These are phyloP conservation scores for Crotalus tigris DNA, from an alignment of 2,113 vertebrate genomes.

Conservation along the genomic window DNA sequence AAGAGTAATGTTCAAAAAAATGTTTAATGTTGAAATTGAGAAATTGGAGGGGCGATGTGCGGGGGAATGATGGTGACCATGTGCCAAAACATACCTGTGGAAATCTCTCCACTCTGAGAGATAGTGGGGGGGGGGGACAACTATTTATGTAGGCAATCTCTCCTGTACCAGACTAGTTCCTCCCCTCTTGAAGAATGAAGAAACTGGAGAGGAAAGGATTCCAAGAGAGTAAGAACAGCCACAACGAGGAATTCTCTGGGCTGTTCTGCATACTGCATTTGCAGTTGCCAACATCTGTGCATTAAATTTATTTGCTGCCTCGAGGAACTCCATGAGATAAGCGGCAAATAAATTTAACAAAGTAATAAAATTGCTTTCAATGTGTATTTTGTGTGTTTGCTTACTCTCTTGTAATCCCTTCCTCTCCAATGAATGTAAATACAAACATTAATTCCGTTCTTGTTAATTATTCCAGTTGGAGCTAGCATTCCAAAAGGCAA, in stretches of 20 bases:
- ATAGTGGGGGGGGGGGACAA: background rate
- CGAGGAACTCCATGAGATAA: background rate
- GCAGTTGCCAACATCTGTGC: background rate
- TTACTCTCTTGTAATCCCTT: background rate
- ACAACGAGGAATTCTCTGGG: background rate
- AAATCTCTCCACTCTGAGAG: background rate
- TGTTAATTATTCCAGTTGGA: background rate
- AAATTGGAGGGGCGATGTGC: background rate
- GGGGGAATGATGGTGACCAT: background rate
- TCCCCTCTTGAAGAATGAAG: background rate
- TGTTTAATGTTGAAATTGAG: background rate
- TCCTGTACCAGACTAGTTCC: background rate
- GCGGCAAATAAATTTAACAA: background rate
- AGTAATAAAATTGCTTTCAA: background rate
- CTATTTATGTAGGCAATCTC: background rate
- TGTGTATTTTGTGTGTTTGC: background rate
- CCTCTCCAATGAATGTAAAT: background rate
- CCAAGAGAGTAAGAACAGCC: background rate
- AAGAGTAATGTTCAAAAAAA: background rate
- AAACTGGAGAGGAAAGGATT: background rate
- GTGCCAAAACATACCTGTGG: conserved; percentile 13
- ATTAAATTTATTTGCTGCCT: background rate
- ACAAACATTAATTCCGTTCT: background rate
- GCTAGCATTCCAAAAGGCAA: background rate
- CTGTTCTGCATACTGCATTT: background rate